These are phyloP conservation scores for Todiramphus saurophagus DNA, from an alignment of 2,113 vertebrate genomes.

Conservation along the genomic window DNA sequence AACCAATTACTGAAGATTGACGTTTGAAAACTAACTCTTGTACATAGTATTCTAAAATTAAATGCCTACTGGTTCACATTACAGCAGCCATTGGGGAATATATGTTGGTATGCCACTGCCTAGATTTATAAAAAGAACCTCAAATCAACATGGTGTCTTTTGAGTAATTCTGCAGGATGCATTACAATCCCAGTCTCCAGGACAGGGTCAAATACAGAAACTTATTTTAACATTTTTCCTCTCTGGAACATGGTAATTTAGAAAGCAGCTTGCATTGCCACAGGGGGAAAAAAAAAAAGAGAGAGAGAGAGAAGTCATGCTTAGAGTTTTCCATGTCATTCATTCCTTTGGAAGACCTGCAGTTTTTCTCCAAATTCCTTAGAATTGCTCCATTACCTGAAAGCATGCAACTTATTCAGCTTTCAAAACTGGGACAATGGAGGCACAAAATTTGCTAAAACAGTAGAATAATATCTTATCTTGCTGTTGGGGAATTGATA, in stretches of 20 bases:
- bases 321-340: not conserved
- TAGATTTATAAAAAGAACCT: not conserved
- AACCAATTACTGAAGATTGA: not conserved
- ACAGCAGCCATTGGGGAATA: not conserved
- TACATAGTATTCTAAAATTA: not conserved
- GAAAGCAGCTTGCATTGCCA: conserved; percentile 7
- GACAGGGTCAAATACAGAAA: not conserved
- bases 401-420: not conserved
- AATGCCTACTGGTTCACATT: not conserved
- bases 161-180: not conserved
- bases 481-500: not conserved
- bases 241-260: not conserved
- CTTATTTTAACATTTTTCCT: not conserved
- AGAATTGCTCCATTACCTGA: not conserved
- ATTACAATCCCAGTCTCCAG: not conserved
- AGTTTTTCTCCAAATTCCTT: not conserved
- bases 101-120: not conserved
- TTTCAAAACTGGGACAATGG: not conserved
- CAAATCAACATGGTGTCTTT: not conserved
- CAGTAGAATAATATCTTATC: not conserved
- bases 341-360: not conserved
- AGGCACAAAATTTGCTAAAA: not conserved
- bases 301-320: not conserved
- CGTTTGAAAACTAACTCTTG: not conserved
- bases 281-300: not conserved